phyloP scores from a whole-genome alignment of 2,888 invertebrate genomes.

The Bursaphelenchus okinawaensis region DNA sequence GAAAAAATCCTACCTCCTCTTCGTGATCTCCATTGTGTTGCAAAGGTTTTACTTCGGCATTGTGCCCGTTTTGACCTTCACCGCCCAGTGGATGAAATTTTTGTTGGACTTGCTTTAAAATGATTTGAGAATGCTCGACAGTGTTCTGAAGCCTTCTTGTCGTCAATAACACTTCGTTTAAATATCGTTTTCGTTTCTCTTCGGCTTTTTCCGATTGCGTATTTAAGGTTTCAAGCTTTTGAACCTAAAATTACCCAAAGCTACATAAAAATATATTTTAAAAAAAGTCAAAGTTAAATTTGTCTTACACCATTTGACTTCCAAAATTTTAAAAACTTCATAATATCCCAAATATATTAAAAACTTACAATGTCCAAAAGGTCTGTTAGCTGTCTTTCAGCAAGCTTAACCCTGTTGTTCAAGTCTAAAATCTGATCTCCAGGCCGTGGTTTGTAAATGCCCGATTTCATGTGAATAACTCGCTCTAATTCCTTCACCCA shows the following conservation, averaged over 20 bases:
- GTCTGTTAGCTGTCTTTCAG: slow-evolving; percentile 33
- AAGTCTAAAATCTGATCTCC: slow-evolving; percentile 34
- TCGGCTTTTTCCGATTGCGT: slow-evolving; percentile 21
- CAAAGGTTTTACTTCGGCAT: not conserved
- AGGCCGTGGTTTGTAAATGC: slow-evolving; percentile 42
- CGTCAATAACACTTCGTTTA: slow-evolving; percentile 26
- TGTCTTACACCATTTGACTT: not conserved
- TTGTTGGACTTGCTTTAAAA: slow-evolving; percentile 30
- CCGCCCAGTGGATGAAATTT: slow-evolving; percentile 15
- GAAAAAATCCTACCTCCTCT: too few species aligned
- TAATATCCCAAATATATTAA: not conserved
- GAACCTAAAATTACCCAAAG: slow-evolving; percentile 14
- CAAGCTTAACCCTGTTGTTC: slow-evolving; percentile 24
- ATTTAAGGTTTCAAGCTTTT: slow-evolving; percentile 17
- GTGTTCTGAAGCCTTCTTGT: slow-evolving; percentile 29
- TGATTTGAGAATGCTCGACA: slow-evolving; percentile 30
- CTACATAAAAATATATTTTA: not conserved
- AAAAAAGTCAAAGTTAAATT: not conserved
- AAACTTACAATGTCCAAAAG: slow-evolving; percentile 33
- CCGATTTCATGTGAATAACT: slow-evolving; percentile 66
- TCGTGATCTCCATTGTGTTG: too few species aligned
- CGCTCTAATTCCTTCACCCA: slow-evolving; percentile 94
- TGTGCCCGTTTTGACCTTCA: not conserved
- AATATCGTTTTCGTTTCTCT: slow-evolving; percentile 23
- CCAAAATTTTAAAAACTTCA: not conserved